Base-by-base conservation (phyloP, 1,140 invertebrate genomes). In the Camponotus floridanus region DNA sequence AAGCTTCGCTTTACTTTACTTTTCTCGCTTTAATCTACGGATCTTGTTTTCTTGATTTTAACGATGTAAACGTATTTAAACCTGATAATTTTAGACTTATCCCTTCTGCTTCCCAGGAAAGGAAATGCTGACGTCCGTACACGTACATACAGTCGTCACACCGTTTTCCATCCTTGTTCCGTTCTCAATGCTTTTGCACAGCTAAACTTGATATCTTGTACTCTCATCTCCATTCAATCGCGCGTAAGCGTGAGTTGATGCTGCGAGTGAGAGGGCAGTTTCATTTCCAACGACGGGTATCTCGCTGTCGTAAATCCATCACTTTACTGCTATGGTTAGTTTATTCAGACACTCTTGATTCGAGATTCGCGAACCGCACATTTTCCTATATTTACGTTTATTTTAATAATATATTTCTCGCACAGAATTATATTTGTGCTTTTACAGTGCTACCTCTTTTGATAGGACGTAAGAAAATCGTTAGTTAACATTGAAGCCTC, bases 51-150 rank as follows among this genome's bases (percentile, higher is more conserved):
- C 2, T 15, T 26, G 13, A 57, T 59, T 73, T 73, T 55, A 36
- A 61, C 26, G 55, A 70, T 57, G 70, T 59, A 59, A n/a, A 76
- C 61, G 26, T n/a, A 15, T 55, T 45, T 13, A 68, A 51, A 57
- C 8, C 42, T n/a, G 79, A 83, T 83, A 83, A 83, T 83, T 83
- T 83, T 83, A 83, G 39, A 83, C 6, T 45, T 45, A 61, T 13
- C 26, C 33, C 36, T 73, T 73, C 26, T 36, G 39, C 36, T 31
- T 45, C 18, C 13, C 11, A 5, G 4, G 39, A 45, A 71, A 71
- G 68, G 18, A 61, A 83, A 74, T 21, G 68, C 39, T 45, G 79
- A 74, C 79, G 55, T 81, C 18, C 51, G 55, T 26, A 26, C 26
- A 61, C 33, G 55, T 26, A 26, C 67, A 18, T 42, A 11, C 15